These are phyloP conservation scores for Prenolepis imparis DNA, from an alignment of 2,888 invertebrate genomes.

Conservation along the genomic window DNA sequence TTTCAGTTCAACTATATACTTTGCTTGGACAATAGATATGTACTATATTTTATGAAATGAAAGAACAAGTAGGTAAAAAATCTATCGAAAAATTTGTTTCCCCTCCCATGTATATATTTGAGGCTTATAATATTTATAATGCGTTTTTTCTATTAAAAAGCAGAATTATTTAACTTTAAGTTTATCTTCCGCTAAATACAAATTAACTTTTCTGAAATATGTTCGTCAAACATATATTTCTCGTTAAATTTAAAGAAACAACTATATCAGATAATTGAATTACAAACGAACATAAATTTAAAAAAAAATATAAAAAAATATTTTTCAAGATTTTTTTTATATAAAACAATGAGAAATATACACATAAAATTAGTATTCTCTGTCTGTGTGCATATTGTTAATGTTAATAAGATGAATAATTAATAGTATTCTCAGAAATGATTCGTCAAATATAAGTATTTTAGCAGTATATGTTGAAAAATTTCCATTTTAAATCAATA, in stretches of 20 bases:
- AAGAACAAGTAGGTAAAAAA: constrained; percentile 12
- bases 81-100: constrained; percentile 3
- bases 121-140: not conserved
- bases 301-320: not conserved
- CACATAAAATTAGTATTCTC: not conserved
- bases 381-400: not conserved
- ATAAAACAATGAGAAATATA: not conserved
- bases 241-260: not conserved
- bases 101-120: not conserved
- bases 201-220: not conserved
- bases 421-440: constrained; percentile 43
- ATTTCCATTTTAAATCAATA: constrained; percentile 11
- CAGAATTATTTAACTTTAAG: not conserved
- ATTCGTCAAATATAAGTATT: constrained; percentile 52
- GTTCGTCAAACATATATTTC: not conserved
- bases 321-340: not conserved
- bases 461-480: not conserved
- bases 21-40: constrained; percentile 16
- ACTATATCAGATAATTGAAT: not conserved
- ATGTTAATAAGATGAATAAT: not conserved
- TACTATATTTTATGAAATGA: constrained; percentile 28
- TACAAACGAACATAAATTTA: not conserved
- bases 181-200: not conserved
- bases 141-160: not conserved
- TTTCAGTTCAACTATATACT: constrained; percentile 27